Base-by-base conservation (phyloP, 2,888 invertebrate genomes). In the Apoda limacodes region DNA sequence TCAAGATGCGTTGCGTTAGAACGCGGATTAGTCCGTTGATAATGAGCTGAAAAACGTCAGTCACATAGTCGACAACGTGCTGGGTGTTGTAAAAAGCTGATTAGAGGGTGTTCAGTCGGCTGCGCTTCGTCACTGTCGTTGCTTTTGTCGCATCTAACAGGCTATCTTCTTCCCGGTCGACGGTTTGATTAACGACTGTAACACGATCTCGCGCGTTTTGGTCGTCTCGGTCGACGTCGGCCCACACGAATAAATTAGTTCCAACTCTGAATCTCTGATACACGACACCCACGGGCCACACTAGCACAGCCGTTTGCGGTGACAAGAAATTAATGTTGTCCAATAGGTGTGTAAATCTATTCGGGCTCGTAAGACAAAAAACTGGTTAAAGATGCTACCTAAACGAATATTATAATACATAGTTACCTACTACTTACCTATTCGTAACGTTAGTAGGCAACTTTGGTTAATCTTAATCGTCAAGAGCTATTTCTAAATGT, bases 131-230 rank as follows among this genome's bases (percentile, higher is more conserved):
- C 64, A 55, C 50, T 17, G 7, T 5, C 17, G 49, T 54, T 62
- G 53, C 61, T 67, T 66, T 67, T 67, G 62, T 61, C 60, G 50
- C 50, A 55, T 46, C 37, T 43, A 39, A 40, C 52, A 41, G 49
- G 51, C 45, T 52, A 52, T 45, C 51, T 47, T 52, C 56, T 56
- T 59, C 57, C 56, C 54, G 41, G 55, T 52, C 53, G 49, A 39
- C 38, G 48, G 53, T 64, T 65, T 71, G 66, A 74, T 72, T 71
- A 71, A 71, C 61, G 64, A 62, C 48, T 47, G 69, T 63, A 69
- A 69, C 60, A 46, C 48, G 65, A 74, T 63, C 57, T 52, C 48
- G 49, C 49, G 48, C 55, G 55, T 59, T 57, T 62, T 53, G 38
- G 48, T 50, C 50, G 49, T 50, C 45, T 42, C 40, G 49, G 48